Evolutionary conservation across 1,140 invertebrate species (phyloP), one percentile per base, ranked within the genome.

Genomic region (Drosophila fuyamai): DNA sequence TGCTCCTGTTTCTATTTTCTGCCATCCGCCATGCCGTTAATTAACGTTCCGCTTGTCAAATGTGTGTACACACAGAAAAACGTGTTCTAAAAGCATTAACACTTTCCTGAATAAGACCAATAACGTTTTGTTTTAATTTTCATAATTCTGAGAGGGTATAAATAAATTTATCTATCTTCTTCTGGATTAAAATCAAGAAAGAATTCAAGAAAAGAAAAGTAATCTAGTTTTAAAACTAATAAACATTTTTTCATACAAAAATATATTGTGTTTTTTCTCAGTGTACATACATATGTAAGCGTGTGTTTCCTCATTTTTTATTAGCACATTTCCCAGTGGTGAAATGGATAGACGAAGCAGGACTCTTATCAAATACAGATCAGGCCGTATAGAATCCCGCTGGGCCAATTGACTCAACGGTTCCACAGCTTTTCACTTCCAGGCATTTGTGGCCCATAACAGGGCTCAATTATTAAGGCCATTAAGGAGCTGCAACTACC

Each of bases 21-120:
- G 57, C 59, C 65, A 71, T 84, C 76, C 51, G 76, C 58, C 51
- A 59, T 55, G 55, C 53, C 65, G 54, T 84, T 84, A 84, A 84
- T 84, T 84, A 85, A 85, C 76, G 78, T 78, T 74, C 59, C 77
- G 81, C 75, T 66, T 65, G 59, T 44, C 72, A 63, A 74, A 55
- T 75, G 73, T 63, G 68, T 35, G 36, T 14, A 32, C 29, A 32
- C 29, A 7, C 7, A 32, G 29, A 32, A 32, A 7, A 32, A n/a
- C n/a, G n/a, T n/a, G n/a, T n/a, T n/a, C n/a, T n/a, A n/a, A n/a
- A n/a, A n/a, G n/a, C n/a, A n/a, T n/a, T n/a, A n/a, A n/a, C n/a
- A n/a, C n/a, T n/a, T n/a, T n/a, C n/a, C n/a, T n/a, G n/a, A n/a
- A n/a, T n/a, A n/a, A n/a, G n/a, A n/a, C n/a, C n/a, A n/a, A n/a